A percentile compares a stretch with the other conserved stretches of the same genome.
These are phyloP conservation scores for Scarus forsteni DNA, from an alignment of 2,797 vertebrate species.

Conservation along the genomic window DNA sequence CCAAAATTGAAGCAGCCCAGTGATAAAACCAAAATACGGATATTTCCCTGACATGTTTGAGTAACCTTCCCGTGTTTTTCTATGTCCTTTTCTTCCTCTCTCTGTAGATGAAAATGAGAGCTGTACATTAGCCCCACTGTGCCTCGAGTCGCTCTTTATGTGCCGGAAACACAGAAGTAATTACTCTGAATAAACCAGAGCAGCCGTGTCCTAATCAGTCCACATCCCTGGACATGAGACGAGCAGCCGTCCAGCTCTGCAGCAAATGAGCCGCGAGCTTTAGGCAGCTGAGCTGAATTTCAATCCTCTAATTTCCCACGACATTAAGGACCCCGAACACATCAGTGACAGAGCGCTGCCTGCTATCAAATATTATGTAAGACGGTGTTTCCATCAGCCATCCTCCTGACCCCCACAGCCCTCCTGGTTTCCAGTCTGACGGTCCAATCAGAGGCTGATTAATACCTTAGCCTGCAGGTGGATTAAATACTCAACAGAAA, in stretches of 20 bases:
- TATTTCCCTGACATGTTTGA: background rate
- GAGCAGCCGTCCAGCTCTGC: slow-evolving; percentile 32
- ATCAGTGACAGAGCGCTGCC: background rate
- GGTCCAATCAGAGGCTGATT: slow-evolving; percentile 35
- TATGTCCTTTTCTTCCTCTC: background rate
- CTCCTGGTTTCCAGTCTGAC: slow-evolving; percentile 1
- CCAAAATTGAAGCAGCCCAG: background rate
- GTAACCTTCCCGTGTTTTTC: background rate
- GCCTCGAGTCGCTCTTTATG: slow-evolving; percentile 4
- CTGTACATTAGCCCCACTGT: background rate
- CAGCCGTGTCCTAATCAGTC: slow-evolving; percentile 32
- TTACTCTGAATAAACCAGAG: slow-evolving; percentile 39
- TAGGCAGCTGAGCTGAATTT: slow-evolving; percentile 48
- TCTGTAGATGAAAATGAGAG: background rate
- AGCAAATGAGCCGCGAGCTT: slow-evolving; percentile 28
- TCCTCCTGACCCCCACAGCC: slow-evolving; percentile 7
- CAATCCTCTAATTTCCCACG: slow-evolving; percentile 50
- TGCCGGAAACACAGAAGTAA: slow-evolving; percentile 36
- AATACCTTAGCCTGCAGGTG: slow-evolving; percentile 15
- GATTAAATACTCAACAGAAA: background rate
- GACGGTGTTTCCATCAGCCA: slow-evolving; percentile 25
- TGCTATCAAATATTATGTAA: slow-evolving; percentile 33
- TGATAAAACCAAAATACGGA: background rate
- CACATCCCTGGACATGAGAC: slow-evolving; percentile 35
- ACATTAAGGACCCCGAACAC: slow-evolving; percentile 24